Base-by-base conservation (phyloP, 1,140 invertebrate species). In the Microplitis demolitor region DNA sequence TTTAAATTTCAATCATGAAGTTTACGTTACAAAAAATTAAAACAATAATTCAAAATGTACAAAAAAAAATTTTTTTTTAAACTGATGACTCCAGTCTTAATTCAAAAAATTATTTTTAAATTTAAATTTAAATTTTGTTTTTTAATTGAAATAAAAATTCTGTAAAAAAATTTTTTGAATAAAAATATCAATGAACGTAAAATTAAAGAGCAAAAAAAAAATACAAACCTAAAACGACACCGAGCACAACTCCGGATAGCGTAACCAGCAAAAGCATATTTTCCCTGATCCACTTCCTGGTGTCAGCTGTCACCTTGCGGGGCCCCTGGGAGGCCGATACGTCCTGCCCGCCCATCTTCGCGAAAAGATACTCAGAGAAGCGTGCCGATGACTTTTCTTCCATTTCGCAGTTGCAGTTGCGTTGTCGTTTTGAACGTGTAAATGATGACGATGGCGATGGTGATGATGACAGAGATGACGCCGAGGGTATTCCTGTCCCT, bases 261-360 rank as follows among this genome's bases (percentile, higher is more conserved):
- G 94, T 96, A 63, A 93, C 89, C 56, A 95, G 86, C 67, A 96
- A 89, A 78, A 96, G 90, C 4, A 93, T 89, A 83, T 96, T 95
- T 56, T 94, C 91, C 56, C 88, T 85, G 54, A 94, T 86, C 90
- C 92, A 93, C 78, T 91, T 91, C 74, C 87, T 88, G 35, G 89
- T 87, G 45, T 87, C 84, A 79, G 90, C 91, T 77, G 90, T 92
- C 79, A 90, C 87, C 85, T 92, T 91, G 62, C 89, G 86, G 73
- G 90, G 89, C 86, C 89, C 86, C 83, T 89, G 88, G 79, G 88
- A 90, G 84, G 87, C 88, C 83, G 87, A 87, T 79, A 87, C 85
- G 73, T 88, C 88, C 78, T 88, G 87, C 80, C 89, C 88, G 78
- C 89, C 89, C 90, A 93, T 93, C 89, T 93, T 93, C 83, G 91